Conservation (phyloP, 2,797 vertebrate species). For the Manis pentadactyla region DNA sequence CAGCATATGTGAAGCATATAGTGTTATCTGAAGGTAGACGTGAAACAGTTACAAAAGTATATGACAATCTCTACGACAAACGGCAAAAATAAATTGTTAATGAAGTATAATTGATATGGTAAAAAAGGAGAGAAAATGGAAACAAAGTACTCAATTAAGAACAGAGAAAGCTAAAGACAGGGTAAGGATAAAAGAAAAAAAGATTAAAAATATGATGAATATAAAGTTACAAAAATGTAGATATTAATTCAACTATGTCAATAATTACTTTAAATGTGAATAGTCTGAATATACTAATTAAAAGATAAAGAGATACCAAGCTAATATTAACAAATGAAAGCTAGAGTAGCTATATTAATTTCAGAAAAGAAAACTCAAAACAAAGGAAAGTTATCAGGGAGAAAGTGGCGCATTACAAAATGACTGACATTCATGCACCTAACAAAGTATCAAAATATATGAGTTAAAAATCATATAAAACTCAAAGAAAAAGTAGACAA, state of each 20-base stretch:
- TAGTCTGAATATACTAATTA: neutral
- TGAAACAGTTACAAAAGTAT: neutral
- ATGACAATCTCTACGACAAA: neutral
- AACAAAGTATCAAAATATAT: neutral
- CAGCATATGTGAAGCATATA: neutral
- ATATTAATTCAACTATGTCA: neutral
- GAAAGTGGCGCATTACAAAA: neutral
- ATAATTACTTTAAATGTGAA: neutral
- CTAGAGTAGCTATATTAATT: neutral
- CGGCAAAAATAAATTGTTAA: neutral
- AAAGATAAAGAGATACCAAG: neutral
- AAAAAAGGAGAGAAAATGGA: neutral
- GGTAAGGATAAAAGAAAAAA: neutral
- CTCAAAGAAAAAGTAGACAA: neutral
- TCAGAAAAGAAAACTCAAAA: constrained; percentile 21
- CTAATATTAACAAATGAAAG: neutral
- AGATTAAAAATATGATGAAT: neutral
- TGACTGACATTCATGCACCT: neutral
- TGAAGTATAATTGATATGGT: neutral
- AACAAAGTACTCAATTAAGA: neutral
- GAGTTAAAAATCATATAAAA: neutral
- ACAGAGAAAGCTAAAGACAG: neutral
- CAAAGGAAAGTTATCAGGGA: neutral
- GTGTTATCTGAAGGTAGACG: neutral
- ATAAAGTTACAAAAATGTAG: neutral